A percentile compares a stretch with the other conserved stretches of the same genome.
phyloP scores from a whole-genome alignment of 2,888 invertebrate species.

The Gnatocerus cornutus region DNA sequence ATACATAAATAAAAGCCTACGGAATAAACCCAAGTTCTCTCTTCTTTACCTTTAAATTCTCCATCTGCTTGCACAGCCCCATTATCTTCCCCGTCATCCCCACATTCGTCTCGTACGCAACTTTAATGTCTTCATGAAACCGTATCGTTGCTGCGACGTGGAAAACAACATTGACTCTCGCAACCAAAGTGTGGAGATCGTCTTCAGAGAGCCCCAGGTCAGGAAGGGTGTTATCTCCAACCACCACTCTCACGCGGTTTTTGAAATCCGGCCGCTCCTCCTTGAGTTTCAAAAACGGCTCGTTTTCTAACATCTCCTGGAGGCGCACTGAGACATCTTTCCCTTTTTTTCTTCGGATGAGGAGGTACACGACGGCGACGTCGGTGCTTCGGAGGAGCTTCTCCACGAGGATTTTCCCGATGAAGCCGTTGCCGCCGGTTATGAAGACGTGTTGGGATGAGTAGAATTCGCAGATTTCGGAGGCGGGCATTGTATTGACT shows the following conservation, averaged over 20 bases:
- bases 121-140: conserved; percentile 9
- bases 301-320: conserved; percentile 3
- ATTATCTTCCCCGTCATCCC: background rate
- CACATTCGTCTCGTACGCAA: conserved; percentile 9
- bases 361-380: background rate
- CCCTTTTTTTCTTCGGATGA: conserved; percentile 1
- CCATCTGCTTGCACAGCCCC: background rate
- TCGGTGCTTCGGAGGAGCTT: background rate
- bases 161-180: conserved; percentile 5
- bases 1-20: conserved; percentile 11
- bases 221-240: conserved; percentile 1
- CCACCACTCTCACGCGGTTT: background rate
- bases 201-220: background rate
- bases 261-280: background rate
- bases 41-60: conserved; percentile 1
- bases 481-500: background rate
- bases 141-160: conserved; percentile 11
- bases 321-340: background rate
- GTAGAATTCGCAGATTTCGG: conserved; percentile 5
- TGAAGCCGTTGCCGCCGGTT: conserved; percentile 6
- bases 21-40: background rate
- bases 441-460: background rate
- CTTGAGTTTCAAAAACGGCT: conserved; percentile 3
- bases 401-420: conserved; percentile 5
- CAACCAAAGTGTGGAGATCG: background rate